Percentiles rank a stretch among this genome's conserved stretches.
phyloP scores from a whole-genome alignment of 2,888 invertebrate species.

The Thumatha senex region DNA sequence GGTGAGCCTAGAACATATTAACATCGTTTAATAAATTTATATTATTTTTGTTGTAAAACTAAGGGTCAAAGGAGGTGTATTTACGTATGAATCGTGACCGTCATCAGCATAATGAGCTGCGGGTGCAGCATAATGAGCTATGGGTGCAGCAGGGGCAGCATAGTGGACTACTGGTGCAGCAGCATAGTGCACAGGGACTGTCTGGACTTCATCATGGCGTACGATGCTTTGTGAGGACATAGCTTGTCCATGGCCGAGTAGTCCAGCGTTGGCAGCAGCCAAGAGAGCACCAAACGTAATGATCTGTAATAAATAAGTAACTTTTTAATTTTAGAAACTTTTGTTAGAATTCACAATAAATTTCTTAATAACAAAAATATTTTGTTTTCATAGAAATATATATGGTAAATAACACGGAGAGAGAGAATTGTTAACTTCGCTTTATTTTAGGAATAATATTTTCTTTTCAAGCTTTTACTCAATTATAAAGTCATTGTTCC shows the following conservation, averaged over 20 bases:
- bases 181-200: conserved; percentile 26
- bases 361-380: too few relatives aligned
- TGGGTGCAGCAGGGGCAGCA: conserved; percentile 15
- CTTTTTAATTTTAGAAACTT: background rate
- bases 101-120: conserved; percentile 9
- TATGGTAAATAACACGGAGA: too few relatives aligned
- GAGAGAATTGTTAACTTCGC: too few relatives aligned
- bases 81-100: background rate
- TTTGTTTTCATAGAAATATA: too few relatives aligned
- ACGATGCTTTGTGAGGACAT: conserved; percentile 57
- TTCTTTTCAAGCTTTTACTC: too few relatives aligned
- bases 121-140: conserved; percentile 19
- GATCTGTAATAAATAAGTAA: conserved; percentile 11
- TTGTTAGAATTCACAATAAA: background rate
- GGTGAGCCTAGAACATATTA: conserved; percentile 57
- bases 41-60: too few relatives aligned
- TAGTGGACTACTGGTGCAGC: conserved; percentile 22
- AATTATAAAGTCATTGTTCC: too few relatives aligned
- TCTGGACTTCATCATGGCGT: conserved; percentile 42
- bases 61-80: background rate
- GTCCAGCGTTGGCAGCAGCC: conserved; percentile 37
- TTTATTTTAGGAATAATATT: too few relatives aligned
- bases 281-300: conserved; percentile 41
- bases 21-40: background rate
- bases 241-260: conserved; percentile 52